phyloP scores from a whole-genome alignment of 2,797 vertebrate species.

The Muscicapa comitata region DNA sequence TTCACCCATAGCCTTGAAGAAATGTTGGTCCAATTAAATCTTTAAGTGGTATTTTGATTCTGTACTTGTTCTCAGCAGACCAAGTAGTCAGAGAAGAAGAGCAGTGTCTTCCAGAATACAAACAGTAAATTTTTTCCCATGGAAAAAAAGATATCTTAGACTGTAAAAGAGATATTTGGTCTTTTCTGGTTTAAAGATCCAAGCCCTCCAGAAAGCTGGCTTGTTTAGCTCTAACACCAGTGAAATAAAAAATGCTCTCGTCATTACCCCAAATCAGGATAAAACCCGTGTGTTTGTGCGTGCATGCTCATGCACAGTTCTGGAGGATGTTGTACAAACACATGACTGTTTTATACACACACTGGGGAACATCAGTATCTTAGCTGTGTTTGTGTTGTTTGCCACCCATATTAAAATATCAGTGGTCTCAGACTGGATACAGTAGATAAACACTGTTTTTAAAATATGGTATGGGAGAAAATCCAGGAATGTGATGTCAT shows the following conservation, averaged over 20 bases:
- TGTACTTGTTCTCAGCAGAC: background rate
- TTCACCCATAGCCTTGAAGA: background rate
- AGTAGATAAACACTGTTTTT: background rate
- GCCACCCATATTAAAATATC: background rate
- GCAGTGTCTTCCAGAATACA: background rate
- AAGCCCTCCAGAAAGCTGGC: background rate
- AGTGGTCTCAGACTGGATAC: background rate
- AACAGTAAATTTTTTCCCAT: background rate
- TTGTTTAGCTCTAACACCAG: background rate
- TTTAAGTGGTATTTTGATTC: background rate
- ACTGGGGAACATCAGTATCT: background rate
- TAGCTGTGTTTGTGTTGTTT: background rate
- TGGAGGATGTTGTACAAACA: slow-evolving; percentile 5
- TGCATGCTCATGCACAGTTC: background rate
- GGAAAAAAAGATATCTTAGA: background rate
- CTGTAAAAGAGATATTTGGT: background rate
- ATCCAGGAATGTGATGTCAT: slow-evolving; percentile 50
- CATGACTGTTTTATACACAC: background rate
- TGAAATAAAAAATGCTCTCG: accelerated
- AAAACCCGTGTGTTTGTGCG: background rate
- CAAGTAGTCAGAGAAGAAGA: background rate
- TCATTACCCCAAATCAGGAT: background rate
- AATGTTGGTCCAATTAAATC: background rate
- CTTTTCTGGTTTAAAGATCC: background rate
- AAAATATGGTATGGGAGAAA: background rate